Percentiles rank a stretch among this genome's conserved stretches.
phyloP scores from a whole-genome alignment of 2,797 vertebrate species.

The Thamnophis elegans region DNA sequence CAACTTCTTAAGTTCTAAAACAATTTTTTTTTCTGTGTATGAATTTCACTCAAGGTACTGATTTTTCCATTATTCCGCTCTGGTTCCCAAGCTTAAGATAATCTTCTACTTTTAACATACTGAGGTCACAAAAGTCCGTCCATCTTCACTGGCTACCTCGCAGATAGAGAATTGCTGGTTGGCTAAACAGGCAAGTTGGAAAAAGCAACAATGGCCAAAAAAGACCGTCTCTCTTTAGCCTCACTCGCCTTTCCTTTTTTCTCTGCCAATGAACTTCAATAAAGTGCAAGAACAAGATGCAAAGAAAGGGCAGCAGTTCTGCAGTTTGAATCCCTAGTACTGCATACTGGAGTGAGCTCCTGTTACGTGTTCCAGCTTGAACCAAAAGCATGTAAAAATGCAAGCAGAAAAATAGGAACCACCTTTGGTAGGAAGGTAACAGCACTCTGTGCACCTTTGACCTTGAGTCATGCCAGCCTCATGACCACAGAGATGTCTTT shows the following conservation, averaged over 20 bases:
- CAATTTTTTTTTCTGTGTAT: background rate
- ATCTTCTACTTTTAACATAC: background rate
- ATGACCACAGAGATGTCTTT: too few relatives aligned
- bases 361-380: too few relatives aligned
- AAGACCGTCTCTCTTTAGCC: background rate
- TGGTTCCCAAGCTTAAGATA: background rate
- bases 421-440: too few relatives aligned
- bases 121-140: background rate
- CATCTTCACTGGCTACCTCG: background rate
- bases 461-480: too few relatives aligned
- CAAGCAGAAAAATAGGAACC: too few relatives aligned
- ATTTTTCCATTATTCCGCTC: background rate
- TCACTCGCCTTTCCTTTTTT: background rate
- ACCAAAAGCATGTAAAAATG: too few relatives aligned
- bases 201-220: background rate
- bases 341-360: too few relatives aligned
- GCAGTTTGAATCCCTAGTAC: too few relatives aligned
- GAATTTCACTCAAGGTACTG: background rate
- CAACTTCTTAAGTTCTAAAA: background rate
- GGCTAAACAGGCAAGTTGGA: background rate
- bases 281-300: background rate
- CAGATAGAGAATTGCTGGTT: background rate
- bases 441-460: too few relatives aligned
- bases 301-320: too few relatives aligned
- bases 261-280: background rate